Evolutionary conservation across 2,113 vertebrate species (phyloP).

Genomic region (Pionites leucogaster): DNA sequence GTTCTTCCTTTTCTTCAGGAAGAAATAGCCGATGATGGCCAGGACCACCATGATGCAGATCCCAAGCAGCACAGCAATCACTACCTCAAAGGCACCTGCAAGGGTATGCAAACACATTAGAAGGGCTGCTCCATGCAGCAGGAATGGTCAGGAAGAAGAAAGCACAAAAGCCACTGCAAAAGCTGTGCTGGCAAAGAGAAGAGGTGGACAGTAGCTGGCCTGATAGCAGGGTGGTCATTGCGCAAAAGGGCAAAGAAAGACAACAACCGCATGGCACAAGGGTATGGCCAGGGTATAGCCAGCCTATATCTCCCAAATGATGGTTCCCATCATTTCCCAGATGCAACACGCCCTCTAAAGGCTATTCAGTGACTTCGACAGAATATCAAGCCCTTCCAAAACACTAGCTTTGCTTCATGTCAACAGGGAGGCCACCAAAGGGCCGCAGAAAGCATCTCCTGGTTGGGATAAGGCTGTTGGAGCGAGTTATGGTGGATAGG

Average conservation of each 20-base stretch:
- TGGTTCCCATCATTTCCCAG: background rate
- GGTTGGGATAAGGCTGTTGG: background rate
- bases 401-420: fast-evolving
- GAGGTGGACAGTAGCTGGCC: background rate
- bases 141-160: background rate
- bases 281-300: background rate
- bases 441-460: background rate
- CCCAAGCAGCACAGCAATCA: slow-evolving; percentile 75
- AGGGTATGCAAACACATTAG: background rate
- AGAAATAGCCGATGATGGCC: slow-evolving; percentile 81
- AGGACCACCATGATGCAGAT: slow-evolving; percentile 81
- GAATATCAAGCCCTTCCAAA: background rate
- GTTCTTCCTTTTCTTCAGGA: slow-evolving; percentile 78
- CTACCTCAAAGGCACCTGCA: slow-evolving; percentile 71
- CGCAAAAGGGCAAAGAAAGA: background rate
- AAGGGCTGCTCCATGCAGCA: background rate
- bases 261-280: background rate
- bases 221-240: background rate
- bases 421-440: background rate
- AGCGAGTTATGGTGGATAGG: background rate
- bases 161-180: background rate
- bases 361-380: background rate
- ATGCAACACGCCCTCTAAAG: slow-evolving; percentile 53
- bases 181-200: background rate
- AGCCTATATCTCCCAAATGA: background rate